A percentile compares a stretch with the other conserved stretches of the same genome.
These are phyloP conservation scores for Neomorphus geoffroyi DNA, from an alignment of 2,797 vertebrate species.

Conservation along the genomic window DNA sequence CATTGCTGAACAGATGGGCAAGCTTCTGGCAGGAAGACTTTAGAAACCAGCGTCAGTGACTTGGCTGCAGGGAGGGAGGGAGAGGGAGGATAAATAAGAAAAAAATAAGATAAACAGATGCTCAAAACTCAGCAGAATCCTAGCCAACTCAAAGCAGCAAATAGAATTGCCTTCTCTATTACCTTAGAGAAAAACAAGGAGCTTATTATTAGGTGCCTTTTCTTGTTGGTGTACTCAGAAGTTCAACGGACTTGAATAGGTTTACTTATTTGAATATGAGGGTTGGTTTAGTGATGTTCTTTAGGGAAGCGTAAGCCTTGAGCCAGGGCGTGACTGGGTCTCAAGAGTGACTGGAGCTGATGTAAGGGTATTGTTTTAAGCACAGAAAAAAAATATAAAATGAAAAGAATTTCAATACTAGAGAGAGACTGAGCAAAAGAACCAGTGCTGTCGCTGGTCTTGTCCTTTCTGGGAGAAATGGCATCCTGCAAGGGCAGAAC, in stretches of 20 bases:
- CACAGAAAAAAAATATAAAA: rapidly evolving
- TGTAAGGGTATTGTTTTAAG: background rate
- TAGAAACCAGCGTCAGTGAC: background rate
- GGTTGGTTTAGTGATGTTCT: background rate
- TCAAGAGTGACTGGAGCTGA: background rate
- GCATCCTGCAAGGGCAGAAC: background rate
- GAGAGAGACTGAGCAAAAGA: background rate
- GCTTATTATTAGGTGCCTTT: background rate
- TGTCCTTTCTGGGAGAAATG: background rate
- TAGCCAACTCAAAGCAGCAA: background rate
- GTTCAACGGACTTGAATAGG: background rate
- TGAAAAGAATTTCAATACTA: background rate
- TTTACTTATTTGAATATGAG: background rate
- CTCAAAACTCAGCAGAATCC: background rate
- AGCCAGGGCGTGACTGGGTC: background rate
- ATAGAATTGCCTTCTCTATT: background rate
- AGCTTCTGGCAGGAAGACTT: conserved; percentile 12
- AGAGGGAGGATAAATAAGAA: background rate
- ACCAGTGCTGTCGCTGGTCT: background rate
- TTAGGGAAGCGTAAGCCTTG: background rate
- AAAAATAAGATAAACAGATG: background rate
- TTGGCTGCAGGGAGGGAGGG: background rate
- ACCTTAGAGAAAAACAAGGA: background rate
- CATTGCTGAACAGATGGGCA: conserved; percentile 25
- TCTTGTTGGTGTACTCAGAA: background rate